A percentile compares a stretch with the other conserved stretches of the same genome.
phyloP scores from a whole-genome alignment of 2,113 vertebrate species.

The Macquaria australasica region DNA sequence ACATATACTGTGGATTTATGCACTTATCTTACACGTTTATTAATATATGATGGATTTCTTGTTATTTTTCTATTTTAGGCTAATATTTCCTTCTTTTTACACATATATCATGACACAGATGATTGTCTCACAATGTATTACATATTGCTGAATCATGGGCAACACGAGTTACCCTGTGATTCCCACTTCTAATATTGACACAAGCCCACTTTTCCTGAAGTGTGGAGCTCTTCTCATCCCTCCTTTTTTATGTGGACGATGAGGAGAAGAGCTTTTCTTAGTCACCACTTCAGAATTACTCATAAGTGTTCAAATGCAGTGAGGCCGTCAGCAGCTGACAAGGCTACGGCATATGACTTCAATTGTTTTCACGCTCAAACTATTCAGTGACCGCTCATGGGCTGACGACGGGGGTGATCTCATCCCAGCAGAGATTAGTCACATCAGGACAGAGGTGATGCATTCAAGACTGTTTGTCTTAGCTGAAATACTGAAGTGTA shows the following conservation, averaged over 20 bases:
- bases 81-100: not conserved
- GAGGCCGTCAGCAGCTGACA: conserved; percentile 22
- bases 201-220: not conserved
- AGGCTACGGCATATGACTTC: not conserved
- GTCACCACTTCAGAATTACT: conserved; percentile 1
- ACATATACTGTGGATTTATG: not conserved
- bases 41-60: not conserved
- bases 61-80: not conserved
- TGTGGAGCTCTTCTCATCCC: not conserved
- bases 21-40: not conserved
- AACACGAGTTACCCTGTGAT: not conserved
- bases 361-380: conserved; percentile 52
- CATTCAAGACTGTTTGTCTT: conserved; percentile 19
- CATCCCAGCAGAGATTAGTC: conserved; percentile 44
- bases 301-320: not conserved
- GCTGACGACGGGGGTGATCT: conserved; percentile 40
- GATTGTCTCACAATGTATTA: not conserved
- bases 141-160: not conserved
- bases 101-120: not conserved
- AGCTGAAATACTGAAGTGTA: not conserved
- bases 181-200: not conserved
- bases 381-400: conserved; percentile 31
- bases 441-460: conserved; percentile 41
- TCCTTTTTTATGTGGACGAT: not conserved
- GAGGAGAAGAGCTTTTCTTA: conserved; percentile 4